Base-by-base conservation (phyloP, 2,797 vertebrate species). In the Coccyzus lansbergi region DNA sequence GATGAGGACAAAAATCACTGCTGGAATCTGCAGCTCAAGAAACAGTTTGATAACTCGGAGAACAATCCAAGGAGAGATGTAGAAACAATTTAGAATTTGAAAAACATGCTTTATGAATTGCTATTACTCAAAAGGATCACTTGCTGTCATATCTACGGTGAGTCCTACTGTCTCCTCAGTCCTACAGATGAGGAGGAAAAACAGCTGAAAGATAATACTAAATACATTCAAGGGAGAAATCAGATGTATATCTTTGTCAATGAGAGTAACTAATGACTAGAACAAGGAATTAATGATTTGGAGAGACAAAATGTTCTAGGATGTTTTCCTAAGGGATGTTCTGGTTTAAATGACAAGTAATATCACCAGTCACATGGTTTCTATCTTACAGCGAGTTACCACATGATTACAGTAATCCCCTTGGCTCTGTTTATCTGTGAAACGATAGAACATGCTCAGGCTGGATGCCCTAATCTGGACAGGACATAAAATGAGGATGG, bases 271-370 rank as follows among this genome's bases (percentile, higher is more conserved):
- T 88, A 82, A 90, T 63, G 75, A 65, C 40, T 87, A 64, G 36
- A 89, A 74, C 18, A 65, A 85, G 49, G 40, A 86, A 62, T 90
- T 88, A 78, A 82, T 15, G 49, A 44, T 70, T 62, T 81, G 42
- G 36, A 79, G 51, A 78, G 81, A 72, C 38, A 69, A 40, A 36
- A 83, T 86, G 74, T 79, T 90, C 90, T 69, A 51, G 63, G 44
- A 64, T 55, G 29, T 82, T 91, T 93, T 76, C 63, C 81, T 86
- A 48, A 65, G 59, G 70, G 74, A 69, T 84, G 33, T 49, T 86
- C 86, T 90, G 83, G 55, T 77, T 92, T 88, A 90, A 93, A 94
- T 72, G 83, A 88, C 88, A 72, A 90, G 56, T 29, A 83, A 48
- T 82, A 72, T 83, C 64, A 48, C 10, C 60, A 83, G 72, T 87